phyloP scores from a whole-genome alignment of 1,140 invertebrate species.

The Triops longicaudatus region DNA sequence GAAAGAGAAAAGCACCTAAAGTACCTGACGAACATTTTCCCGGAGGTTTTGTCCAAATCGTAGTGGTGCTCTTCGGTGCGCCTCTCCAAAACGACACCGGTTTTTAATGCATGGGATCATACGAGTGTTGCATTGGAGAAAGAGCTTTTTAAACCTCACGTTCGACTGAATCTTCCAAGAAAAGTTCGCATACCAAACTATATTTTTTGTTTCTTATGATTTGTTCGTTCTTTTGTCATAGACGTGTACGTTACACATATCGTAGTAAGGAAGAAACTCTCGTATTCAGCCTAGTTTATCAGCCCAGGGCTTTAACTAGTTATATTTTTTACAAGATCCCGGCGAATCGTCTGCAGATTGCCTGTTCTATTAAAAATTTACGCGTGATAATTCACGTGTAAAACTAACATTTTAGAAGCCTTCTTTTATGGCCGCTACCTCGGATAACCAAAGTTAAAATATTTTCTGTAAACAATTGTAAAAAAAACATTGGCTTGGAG shows the following conservation, averaged over 20 bases:
- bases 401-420: too few relatives aligned
- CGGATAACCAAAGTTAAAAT: too few relatives aligned
- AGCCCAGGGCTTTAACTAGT: too few relatives aligned
- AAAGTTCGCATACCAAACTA: neutral
- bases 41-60: neutral
- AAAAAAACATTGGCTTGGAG: too few relatives aligned
- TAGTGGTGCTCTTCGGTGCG: neutral
- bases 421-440: too few relatives aligned
- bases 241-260: neutral
- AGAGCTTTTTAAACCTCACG: neutral
- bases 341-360: too few relatives aligned
- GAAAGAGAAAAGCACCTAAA: neutral
- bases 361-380: too few relatives aligned
- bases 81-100: neutral
- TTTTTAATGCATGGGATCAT: constrained; percentile 5
- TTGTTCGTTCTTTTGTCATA: neutral
- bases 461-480: too few relatives aligned
- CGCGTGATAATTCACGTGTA: too few relatives aligned
- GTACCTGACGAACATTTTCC: constrained; percentile 2
- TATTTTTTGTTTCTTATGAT: neutral
- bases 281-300: too few relatives aligned
- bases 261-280: too few relatives aligned
- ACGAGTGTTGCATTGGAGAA: neutral
- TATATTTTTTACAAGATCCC: too few relatives aligned
- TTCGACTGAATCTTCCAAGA: neutral